Evolutionary conservation across 2,797 vertebrate genomes (phyloP), one percentile per base, ranked within the genome.

Genomic region (Ataeniobius toweri): DNA sequence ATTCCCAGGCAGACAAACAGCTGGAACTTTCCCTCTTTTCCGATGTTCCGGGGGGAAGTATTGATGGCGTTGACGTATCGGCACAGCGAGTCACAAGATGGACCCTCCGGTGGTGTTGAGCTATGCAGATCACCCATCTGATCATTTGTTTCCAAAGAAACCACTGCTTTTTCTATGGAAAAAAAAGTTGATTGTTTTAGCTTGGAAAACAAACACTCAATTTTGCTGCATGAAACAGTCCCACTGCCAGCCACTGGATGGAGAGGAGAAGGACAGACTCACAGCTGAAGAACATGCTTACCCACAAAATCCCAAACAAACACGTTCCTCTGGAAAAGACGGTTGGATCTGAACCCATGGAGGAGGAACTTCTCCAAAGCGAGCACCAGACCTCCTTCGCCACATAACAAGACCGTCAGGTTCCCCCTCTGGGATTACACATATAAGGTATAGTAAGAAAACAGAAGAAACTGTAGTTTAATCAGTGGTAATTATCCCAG

Each of bases 251-350:
- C 88, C 89, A 85, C 78, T 83, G 90, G 88, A 87, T 86, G 84
- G 86, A 85, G 85, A 85, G 59, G 82, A 56, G 41, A 71, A 28
- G 78, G 36, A 44, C 61, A 53, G 51, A 44, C 56, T 72, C 22
- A 7, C 6, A 51, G 7, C 16, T 20, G 20, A 6, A 26, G 26
- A 70, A 26, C 24, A 8, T 16, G 78, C 94, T 96, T 93, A 99
- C 98, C 98, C 85, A 99, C 95, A 89, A 99, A 99, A 89, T 99
- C 98, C 98, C 98, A 99, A 80, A 99, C 96, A 92, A 99, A 99
- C 85, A 98, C 94, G 3, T 96, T 99, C 90, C 98, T 98, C 91
- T 99, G 98, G 90, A 99, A 99, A 85, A 99, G 96, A 8, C 98
- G 96, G 75, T 95, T 95, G 0, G 96, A 97, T 86, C 96, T 97